These are phyloP conservation scores for Dendrophyllia cribrosa DNA, from an alignment of 64 coral and sea anemone genomes.

Conservation along the genomic window DNA sequence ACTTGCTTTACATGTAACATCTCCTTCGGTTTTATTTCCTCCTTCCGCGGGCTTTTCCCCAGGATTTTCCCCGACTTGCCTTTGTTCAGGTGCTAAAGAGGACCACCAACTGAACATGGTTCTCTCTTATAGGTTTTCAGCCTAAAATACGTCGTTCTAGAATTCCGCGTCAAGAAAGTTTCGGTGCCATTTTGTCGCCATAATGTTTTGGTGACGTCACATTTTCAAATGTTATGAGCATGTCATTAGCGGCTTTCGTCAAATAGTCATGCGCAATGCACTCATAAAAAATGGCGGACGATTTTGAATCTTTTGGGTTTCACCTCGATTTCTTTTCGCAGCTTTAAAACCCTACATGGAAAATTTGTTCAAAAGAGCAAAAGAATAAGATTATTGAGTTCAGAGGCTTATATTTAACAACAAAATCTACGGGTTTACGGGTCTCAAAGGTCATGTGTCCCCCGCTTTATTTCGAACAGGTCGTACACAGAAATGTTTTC, in stretches of 20 bases:
- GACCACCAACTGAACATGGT: constrained; percentile 46
- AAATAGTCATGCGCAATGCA: background rate
- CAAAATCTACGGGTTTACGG: background rate
- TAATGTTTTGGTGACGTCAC: constrained; percentile 51
- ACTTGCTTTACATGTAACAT: background rate
- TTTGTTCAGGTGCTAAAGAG: constrained; percentile 26
- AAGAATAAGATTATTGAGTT: too few species aligned
- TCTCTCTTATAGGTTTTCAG: background rate
- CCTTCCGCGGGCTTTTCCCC: background rate
- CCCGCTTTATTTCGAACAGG: background rate
- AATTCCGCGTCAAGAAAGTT: background rate
- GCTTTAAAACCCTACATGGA: background rate
- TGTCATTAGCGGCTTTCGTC: background rate
- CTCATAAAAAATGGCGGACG: background rate
- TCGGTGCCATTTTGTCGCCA: background rate
- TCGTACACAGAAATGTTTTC: background rate
- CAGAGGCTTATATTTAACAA: background rate
- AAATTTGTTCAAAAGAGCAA: too few species aligned
- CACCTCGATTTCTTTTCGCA: background rate
- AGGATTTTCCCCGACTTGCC: background rate
- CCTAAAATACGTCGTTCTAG: background rate
- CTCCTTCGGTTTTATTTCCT: background rate
- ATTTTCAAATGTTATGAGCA: background rate
- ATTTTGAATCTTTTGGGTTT: background rate
- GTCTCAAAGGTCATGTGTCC: background rate